phyloP scores from a whole-genome alignment of 2,888 invertebrate species.

The Ophion ellenae region DNA sequence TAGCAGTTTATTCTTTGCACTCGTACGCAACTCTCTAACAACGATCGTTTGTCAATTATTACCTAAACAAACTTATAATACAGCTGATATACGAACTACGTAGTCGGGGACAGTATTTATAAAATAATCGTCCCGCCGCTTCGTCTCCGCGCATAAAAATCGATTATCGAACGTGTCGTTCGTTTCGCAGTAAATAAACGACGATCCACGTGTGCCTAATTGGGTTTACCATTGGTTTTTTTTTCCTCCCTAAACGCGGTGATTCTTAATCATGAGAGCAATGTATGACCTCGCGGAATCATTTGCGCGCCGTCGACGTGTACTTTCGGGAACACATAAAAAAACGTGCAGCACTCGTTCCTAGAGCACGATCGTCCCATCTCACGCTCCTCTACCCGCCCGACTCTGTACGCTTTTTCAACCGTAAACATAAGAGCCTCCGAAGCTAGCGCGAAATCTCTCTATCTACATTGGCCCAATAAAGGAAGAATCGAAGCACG shows the following conservation, averaged over 20 bases:
- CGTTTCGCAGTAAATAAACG: slow-evolving; percentile 20
- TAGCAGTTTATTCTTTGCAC: slow-evolving; percentile 63
- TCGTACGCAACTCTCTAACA: slow-evolving; percentile 59
- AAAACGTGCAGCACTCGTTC: neutral
- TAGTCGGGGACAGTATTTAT: slow-evolving; percentile 29
- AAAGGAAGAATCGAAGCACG: slow-evolving; percentile 47
- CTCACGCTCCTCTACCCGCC: no score
- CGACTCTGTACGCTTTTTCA: slow-evolving; percentile 25
- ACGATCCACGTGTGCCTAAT: neutral
- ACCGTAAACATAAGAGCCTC: slow-evolving; percentile 16
- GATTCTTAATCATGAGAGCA: slow-evolving; percentile 44
- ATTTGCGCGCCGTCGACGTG: slow-evolving; percentile 27
- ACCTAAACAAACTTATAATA: slow-evolving; percentile 40
- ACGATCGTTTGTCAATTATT: slow-evolving; percentile 53
- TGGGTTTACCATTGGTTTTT: slow-evolving; percentile 32
- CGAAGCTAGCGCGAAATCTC: slow-evolving; percentile 40
- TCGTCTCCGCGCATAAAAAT: slow-evolving; percentile 7
- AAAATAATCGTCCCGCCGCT: slow-evolving; percentile 16
- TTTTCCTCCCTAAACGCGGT: slow-evolving; percentile 34
- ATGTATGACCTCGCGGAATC: slow-evolving; percentile 8
- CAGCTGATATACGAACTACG: slow-evolving; percentile 38
- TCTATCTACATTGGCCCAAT: slow-evolving; percentile 19
- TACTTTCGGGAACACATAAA: slow-evolving; percentile 42
- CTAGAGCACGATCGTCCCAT: neutral
- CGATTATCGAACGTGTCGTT: slow-evolving; percentile 21